Evolutionary conservation across 2,888 invertebrate genomes (phyloP).

Genomic region (Timandra comae): DNA sequence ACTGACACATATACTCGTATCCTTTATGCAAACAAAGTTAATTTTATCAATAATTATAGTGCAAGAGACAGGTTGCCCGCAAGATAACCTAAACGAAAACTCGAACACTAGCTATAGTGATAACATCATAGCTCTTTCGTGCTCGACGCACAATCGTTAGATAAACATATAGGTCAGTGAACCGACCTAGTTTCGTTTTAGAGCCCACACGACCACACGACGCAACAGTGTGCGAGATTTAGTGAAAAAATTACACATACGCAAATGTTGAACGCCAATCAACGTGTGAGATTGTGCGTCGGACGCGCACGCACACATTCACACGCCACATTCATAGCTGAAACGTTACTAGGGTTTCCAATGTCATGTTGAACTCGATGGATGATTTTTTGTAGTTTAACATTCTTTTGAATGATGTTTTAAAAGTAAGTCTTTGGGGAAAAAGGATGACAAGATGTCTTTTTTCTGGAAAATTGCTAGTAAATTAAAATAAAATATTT

Average conservation of each 20-base stretch:
- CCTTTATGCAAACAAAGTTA: not conserved
- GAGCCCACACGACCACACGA: slow-evolving; percentile 32
- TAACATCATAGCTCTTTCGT: slow-evolving; percentile 49
- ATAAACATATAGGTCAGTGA: slow-evolving; percentile 77
- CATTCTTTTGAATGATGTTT: too few relatives aligned
- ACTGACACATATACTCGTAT: too few relatives aligned
- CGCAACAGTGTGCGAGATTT: slow-evolving; percentile 46
- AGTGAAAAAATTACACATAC: slow-evolving; percentile 49
- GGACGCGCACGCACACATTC: slow-evolving; percentile 2
- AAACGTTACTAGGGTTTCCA: slow-evolving; percentile 5
- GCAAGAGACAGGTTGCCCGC: slow-evolving; percentile 65
- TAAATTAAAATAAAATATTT: too few relatives aligned
- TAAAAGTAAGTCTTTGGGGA: too few relatives aligned
- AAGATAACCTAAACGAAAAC: slow-evolving; percentile 67
- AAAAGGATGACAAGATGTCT: too few relatives aligned
- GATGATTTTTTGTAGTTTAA: too few relatives aligned
- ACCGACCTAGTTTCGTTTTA: slow-evolving; percentile 68
- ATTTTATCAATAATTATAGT: slow-evolving; percentile 29
- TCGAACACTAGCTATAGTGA: slow-evolving; percentile 57
- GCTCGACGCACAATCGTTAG: slow-evolving; percentile 62
- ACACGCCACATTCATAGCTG: not conserved
- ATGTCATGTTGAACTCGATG: too few relatives aligned
- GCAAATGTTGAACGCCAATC: slow-evolving; percentile 32
- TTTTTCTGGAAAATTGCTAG: too few relatives aligned
- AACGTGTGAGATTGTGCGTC: slow-evolving; percentile 22